Evolutionary conservation across 2,888 invertebrate genomes (phyloP), one percentile per base, ranked within the genome.

Genomic region (Crossocerus cetratus): DNA sequence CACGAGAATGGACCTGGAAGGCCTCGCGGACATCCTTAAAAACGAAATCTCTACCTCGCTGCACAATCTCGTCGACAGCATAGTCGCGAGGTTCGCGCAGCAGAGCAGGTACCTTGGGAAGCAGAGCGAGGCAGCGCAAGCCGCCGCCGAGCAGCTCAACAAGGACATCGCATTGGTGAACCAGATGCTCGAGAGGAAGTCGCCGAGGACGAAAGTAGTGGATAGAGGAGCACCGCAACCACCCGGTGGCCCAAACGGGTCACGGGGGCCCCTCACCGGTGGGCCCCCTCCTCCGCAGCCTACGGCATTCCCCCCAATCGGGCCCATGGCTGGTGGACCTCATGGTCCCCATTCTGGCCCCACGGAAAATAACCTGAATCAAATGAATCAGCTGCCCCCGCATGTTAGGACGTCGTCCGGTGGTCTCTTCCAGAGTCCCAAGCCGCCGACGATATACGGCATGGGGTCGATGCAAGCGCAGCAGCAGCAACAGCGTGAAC

Each of bases 1-100:
- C 82, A 93, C 95, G 1, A 95, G 95, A 14, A 93, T 95, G 2
- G 98, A 98, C 86, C 92, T 98, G 5, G 96, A 97, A 88, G 95
- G 96, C 65, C 92, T 99, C 62, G 97, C 97, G n/a, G 97, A 97
- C 86, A 94, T 96, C 66, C 92, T 99, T 3, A 98, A 98, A 91
- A 94, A 94, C 63, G 98, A 98, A 92, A 95, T 98, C 80, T 95
- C 96, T 22, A 93, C 96, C 45, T 96, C 96, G 0, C 91, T 98
- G 56, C 94, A 95, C 18, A 95, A 94, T 81, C 92, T 97, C 56
- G 96, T 98, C 81, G 98, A 98, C 90, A 96, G 96, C 20, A 96
- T 98, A 73, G 94, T 98, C 74, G 94, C 96, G 32, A 93, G 96
- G 83, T 97, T 96, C 87, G 94, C 96, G 74, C 96, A 96, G 82